phyloP scores from a whole-genome alignment of 2,797 vertebrate species.

The Denticeps clupeoides region DNA sequence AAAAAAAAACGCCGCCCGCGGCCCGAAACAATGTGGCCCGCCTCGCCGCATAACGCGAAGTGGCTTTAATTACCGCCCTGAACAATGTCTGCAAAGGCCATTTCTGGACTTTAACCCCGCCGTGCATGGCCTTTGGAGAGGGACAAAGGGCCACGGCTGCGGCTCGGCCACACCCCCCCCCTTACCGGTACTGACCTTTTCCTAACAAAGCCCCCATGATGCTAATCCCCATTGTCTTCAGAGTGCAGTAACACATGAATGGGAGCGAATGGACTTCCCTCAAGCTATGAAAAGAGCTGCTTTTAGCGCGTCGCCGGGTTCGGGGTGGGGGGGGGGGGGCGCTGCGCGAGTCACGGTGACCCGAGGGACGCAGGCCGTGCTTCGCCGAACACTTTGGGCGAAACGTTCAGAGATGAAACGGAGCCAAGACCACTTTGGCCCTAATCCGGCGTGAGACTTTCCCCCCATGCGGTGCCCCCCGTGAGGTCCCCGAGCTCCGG shows the following conservation, averaged over 20 bases:
- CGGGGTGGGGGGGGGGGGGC: too few relatives aligned
- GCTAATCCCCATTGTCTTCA: conserved; percentile 22
- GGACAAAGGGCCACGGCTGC: conserved; percentile 36
- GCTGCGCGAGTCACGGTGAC: too few relatives aligned
- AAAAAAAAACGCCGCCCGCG: too few relatives aligned
- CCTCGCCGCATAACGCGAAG: conserved; percentile 1
- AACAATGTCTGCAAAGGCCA: conserved; percentile 23
- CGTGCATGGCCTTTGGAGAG: conserved; percentile 41
- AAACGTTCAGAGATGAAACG: too few relatives aligned
- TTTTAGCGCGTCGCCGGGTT: too few relatives aligned
- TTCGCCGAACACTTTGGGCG: too few relatives aligned
- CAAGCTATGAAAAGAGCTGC: too few relatives aligned
- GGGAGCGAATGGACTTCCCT: too few relatives aligned
- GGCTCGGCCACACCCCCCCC: conserved; percentile 19
- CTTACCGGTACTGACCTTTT: conserved; percentile 35
- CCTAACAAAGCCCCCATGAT: conserved; percentile 21
- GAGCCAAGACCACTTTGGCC: conserved; percentile 34
- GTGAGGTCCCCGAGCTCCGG: too few relatives aligned
- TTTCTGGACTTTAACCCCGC: conserved; percentile 27
- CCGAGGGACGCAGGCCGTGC: too few relatives aligned
- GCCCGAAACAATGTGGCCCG: too few relatives aligned
- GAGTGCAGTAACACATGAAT: background rate
- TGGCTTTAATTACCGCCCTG: conserved; percentile 32
- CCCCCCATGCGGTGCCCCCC: too few relatives aligned
- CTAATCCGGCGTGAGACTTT: conserved; percentile 33